Conservation (phyloP, 35 echinoderm and acorn worm species). For the Heliocidaris tuberculata region DNA sequence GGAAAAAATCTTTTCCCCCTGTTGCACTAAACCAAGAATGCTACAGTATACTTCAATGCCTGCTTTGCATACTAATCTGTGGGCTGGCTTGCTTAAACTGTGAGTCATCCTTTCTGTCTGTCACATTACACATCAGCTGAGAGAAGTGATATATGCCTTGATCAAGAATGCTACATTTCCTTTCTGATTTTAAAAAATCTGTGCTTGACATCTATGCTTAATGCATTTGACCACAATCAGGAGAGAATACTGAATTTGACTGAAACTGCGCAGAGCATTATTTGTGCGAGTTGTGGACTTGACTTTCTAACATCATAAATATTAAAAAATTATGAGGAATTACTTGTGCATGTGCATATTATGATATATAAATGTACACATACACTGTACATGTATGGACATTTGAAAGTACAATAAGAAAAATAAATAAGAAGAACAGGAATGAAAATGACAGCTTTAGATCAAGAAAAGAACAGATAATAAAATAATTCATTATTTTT, state of each 20-base stretch:
- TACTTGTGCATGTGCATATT: too few species aligned
- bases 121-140: background rate
- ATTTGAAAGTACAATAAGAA: too few species aligned
- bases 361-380: too few species aligned
- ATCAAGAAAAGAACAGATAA: too few species aligned
- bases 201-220: background rate
- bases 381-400: too few species aligned
- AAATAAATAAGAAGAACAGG: too few species aligned
- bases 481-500: too few species aligned
- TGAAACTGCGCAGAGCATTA: background rate
- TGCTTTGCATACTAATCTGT: background rate
- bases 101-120: background rate
- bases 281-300: too few species aligned
- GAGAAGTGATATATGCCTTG: background rate
- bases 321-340: too few species aligned
- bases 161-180: background rate
- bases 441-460: too few species aligned
- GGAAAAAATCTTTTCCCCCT: background rate
- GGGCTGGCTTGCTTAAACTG: slow-evolving; percentile 7
- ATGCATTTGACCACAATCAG: background rate
- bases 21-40: background rate
- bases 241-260: background rate
- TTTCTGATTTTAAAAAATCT: background rate
- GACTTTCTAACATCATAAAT: too few species aligned
- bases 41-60: background rate